Conservation (phyloP, 2,113 vertebrate genomes). For the Lethenteron reissneri region DNA sequence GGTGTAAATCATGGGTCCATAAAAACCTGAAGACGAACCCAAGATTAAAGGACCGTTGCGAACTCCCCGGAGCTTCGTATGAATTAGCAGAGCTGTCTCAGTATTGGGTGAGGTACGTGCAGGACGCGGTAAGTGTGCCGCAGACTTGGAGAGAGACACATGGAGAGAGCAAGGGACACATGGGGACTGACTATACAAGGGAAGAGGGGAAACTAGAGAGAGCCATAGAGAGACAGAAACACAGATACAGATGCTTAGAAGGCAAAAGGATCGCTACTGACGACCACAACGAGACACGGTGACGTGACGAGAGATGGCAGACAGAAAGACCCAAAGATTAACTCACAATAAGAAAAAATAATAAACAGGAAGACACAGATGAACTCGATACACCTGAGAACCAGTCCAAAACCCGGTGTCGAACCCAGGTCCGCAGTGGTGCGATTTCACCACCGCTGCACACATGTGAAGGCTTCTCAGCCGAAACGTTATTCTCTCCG, state of each 20-base stretch:
- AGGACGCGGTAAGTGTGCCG: background rate
- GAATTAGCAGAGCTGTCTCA: no score
- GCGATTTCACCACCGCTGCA: no score
- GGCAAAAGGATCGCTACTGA: background rate
- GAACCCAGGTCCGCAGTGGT: no score
- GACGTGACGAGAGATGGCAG: background rate
- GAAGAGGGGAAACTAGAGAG: background rate
- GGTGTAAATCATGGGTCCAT: no score
- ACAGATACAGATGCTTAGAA: background rate
- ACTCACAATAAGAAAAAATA: background rate
- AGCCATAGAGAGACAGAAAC: background rate
- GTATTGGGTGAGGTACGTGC: no score
- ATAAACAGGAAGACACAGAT: background rate
- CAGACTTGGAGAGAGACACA: conserved; percentile 16
- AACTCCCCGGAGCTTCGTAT: no score
- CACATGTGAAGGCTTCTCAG: no score
- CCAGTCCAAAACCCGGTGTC: no score
- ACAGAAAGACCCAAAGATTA: background rate
- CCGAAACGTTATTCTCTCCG: no score
- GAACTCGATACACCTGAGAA: no score
- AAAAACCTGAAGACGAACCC: no score
- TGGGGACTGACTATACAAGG: background rate
- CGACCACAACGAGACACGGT: background rate
- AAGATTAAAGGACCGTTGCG: no score
- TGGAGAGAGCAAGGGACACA: background rate